Conservation (phyloP, 2,888 invertebrate genomes). For the Nephrotoma guestfalica region DNA sequence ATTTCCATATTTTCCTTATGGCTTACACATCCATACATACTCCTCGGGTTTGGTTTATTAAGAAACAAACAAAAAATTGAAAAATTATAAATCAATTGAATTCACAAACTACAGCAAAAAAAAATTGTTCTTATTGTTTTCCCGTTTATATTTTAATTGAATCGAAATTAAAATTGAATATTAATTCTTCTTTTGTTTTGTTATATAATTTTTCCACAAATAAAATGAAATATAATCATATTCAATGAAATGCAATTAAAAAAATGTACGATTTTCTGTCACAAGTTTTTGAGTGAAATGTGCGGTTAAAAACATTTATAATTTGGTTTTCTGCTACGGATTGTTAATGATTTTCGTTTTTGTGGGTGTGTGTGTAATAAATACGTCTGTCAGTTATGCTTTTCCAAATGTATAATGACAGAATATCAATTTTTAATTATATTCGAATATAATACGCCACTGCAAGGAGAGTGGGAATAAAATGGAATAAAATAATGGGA, state of each 20-base stretch:
- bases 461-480: no score
- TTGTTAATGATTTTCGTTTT: neutral
- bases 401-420: neutral
- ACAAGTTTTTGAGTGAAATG: neutral
- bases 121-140: neutral
- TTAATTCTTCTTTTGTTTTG: neutral
- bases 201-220: neutral
- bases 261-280: neutral
- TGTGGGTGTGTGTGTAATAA: neutral
- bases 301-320: neutral
- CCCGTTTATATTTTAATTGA: neutral
- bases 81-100: neutral
- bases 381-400: neutral
- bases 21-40: neutral
- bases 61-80: neutral
- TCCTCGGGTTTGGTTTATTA: neutral
- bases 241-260: neutral
- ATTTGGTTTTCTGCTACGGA: neutral
- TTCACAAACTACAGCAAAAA: neutral
- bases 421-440: neutral
- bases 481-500: no score
- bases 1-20: neutral
- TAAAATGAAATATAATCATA: neutral
- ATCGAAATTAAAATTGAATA: conserved; percentile 1
- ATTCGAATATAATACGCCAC: no score